Evolutionary conservation across 1,140 invertebrate species (phyloP), one percentile per base, ranked within the genome.

Genomic region (Drosophila pectinifera): DNA sequence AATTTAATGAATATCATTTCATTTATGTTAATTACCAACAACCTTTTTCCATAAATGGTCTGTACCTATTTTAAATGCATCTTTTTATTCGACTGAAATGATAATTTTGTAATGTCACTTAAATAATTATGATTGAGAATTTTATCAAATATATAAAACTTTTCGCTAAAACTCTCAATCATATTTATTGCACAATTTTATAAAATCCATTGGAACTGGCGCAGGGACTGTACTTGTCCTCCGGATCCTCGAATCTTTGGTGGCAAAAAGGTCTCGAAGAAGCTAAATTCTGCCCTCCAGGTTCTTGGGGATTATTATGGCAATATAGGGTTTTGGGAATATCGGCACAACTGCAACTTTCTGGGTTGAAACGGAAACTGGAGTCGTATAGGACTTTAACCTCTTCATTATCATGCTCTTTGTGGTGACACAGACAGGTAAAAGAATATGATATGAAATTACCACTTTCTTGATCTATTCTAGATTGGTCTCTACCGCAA

Each of bases 141-240:
- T 49, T 49, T 6, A 11, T 24, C 64, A 42, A 64, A 51, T 36
- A 14, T 22, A 22, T 46, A 0, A 8, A 16, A 5, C 7, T 20
- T 51, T 68, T 65, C 24, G 31, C n/a, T 34, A 38, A 51, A 65
- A 51, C 22, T 51, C 64, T 41, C 45, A 68, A 51, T 68, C 59
- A 68, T 65, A 64, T 8, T 22, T 68, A 65, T 63, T 38, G 43
- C n/a, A 49, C 26, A 68, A 68, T 68, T 67, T 68, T 51, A 8
- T 51, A 68, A 45, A 64, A 68, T 11, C n/a, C 58, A 65, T 64
- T 68, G 2, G 20, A 20, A 13, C 36, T 49, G 16, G n/a, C 26
- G 34, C 20, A 11, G 11, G 42, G 59, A 6, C 28, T 22, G 31
- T 28, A 24, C 5, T 0, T 26, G 13, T 24, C 16, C 8, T 5